Percentiles rank a stretch among this genome's conserved stretches.
Conservation (phyloP, 2,888 invertebrate species). For the Fragum whitleyi region DNA sequence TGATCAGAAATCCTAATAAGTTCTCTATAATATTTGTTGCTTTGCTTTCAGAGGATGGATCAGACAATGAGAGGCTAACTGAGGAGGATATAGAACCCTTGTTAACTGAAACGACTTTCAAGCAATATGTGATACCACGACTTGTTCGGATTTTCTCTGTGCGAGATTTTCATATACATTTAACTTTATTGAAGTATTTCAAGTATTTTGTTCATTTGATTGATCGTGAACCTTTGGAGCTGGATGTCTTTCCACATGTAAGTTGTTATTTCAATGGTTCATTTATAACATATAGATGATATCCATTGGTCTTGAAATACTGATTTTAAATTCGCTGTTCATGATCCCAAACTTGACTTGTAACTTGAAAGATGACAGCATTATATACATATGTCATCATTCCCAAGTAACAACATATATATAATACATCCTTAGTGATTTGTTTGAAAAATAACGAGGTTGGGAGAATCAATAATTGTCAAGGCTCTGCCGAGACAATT, state of each 20-base stretch:
- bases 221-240: constrained; percentile 91
- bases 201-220: constrained; percentile 91
- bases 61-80: too few species aligned
- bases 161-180: constrained; percentile 93
- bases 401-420: too few species aligned
- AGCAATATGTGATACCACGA: constrained; percentile 88
- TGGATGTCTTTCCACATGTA: constrained; percentile 94
- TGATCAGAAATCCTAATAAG: too few species aligned
- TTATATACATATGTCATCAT: too few species aligned
- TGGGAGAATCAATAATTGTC: too few species aligned
- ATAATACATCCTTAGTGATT: too few species aligned
- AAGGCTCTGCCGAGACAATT: too few species aligned
- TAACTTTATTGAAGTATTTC: constrained; percentile 92
- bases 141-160: constrained; percentile 91
- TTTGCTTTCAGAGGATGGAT: too few species aligned
- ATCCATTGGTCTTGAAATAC: neutral
- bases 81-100: constrained; percentile 47
- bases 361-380: too few species aligned
- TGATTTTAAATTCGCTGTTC: neutral
- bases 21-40: too few species aligned
- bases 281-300: neutral
- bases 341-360: too few species aligned
- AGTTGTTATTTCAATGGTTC: constrained; percentile 5
- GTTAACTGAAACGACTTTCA: constrained; percentile 64
- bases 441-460: too few species aligned